Evolutionary conservation across 2,113 vertebrate species (phyloP), one percentile per base, ranked within the genome.

Genomic region (Silurus meridionalis): DNA sequence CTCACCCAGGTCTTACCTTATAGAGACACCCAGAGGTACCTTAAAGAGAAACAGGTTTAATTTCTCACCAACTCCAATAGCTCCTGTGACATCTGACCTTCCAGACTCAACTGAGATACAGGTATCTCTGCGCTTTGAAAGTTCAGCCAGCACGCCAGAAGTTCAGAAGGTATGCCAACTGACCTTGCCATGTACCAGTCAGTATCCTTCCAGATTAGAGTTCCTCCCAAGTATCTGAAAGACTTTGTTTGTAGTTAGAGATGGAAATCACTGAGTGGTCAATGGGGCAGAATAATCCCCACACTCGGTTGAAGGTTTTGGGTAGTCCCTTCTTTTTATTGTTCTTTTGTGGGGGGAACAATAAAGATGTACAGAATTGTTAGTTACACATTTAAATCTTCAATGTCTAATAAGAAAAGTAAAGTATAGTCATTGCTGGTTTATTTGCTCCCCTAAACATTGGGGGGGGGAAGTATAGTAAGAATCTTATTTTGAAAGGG

Each of bases 1-100:
- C 25, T 37, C 60, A 8, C 58, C 46, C 7, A 85, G 84, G 8
- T 69, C 84, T n/a, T 85, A 85, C 63, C 7, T 85, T 6, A 15
- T 85, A 5, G 63, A 80, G 8, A 80, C 23, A 19, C 61, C 60
- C 37, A n/a, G 17, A 53, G 75, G 84, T 23, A 85, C 25, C 50
- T n/a, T 85, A 9, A 37, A 53, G n/a, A 85, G 61, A 58, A 85
- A 85, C 48, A 57, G 84, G 50, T 85, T 55, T 53, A 46, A 80
- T 2, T 75, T 80, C 5, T 80, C 75, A 8, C 63, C 64, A 60
- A 80, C 75, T 9, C 61, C 23, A 4, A 28, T 4, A 11, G 17
- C 75, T 19, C 75, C 84, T 58, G 60, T 69, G 53, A 83, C 6
- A 53, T 6, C 60, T 37, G n/a, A 15, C 17, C 19, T 69, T 19